phyloP scores from a whole-genome alignment of 37 sponge, comb jelly and placozoan species.

The Dysidea cf. avara region DNA sequence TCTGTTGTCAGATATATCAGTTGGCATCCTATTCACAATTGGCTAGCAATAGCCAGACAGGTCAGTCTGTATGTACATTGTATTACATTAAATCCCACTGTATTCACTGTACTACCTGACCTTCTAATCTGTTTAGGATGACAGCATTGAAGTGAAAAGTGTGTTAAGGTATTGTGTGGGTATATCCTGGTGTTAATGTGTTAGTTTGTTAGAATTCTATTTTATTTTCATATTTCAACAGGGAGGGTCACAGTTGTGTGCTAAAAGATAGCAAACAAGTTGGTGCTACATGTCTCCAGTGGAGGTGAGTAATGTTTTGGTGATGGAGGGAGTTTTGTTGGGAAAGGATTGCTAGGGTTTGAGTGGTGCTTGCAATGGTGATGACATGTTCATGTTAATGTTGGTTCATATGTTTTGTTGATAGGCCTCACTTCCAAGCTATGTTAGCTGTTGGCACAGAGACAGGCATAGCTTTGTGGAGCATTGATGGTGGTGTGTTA shows the following conservation, averaged over 20 bases:
- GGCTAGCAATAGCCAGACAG: conserved; percentile 48
- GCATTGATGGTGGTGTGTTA: conserved; percentile 29
- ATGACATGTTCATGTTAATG: too few species aligned
- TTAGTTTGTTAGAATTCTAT: neutral
- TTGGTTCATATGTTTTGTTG: neutral
- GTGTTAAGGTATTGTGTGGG: neutral
- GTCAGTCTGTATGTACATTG: neutral
- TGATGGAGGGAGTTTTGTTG: too few species aligned
- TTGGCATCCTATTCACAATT: conserved; percentile 31
- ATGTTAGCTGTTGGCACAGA: conserved; percentile 49
- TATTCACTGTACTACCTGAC: too few species aligned
- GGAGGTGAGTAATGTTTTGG: conserved; percentile 37
- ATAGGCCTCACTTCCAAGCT: conserved; percentile 37
- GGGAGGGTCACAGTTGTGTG: conserved; percentile 12
- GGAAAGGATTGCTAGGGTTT: too few species aligned
- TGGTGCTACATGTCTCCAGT: conserved; percentile 31
- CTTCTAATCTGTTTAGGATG: neutral
- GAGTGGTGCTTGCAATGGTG: too few species aligned
- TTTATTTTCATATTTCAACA: neutral
- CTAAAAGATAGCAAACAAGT: conserved; percentile 41
- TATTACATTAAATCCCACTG: too few species aligned
- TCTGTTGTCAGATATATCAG: conserved; percentile 27
- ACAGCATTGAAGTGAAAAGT: neutral
- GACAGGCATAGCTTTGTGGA: conserved; percentile 48
- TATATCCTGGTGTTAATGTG: neutral